phyloP scores from a whole-genome alignment of 2,797 vertebrate genomes.

The Eupleurogrammus muticus region DNA sequence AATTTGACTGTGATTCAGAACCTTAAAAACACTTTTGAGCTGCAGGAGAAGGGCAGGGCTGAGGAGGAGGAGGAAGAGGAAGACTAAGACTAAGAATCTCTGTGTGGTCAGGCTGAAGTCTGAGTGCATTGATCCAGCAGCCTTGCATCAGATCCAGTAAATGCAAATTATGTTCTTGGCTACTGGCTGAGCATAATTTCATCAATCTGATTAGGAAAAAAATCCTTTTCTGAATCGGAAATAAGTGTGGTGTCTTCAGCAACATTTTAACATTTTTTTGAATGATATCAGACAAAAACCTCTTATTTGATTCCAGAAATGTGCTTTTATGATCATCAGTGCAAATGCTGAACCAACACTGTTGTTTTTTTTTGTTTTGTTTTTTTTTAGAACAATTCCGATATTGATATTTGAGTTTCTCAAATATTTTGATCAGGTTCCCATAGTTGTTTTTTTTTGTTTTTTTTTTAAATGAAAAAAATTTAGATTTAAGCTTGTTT shows the following conservation, averaged over 20 bases:
- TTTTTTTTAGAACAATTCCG: neutral
- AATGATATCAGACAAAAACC: neutral
- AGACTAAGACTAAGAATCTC: neutral
- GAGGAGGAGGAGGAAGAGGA: too few species aligned
- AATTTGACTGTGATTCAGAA: neutral
- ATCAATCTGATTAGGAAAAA: neutral
- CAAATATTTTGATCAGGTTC: too few species aligned
- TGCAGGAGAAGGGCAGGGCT: neutral
- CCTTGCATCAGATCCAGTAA: neutral
- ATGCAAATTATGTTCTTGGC: neutral
- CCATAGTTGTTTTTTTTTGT: too few species aligned
- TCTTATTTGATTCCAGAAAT: neutral
- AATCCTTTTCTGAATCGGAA: neutral
- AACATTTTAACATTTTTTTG: neutral
- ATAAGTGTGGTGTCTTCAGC: neutral
- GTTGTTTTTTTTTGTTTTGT: too few species aligned
- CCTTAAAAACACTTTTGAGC: neutral
- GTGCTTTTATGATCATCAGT: neutral
- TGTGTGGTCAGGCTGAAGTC: neutral
- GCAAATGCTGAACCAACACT: neutral
- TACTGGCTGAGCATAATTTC: neutral
- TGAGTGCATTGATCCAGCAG: neutral
- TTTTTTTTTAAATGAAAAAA: too few species aligned
- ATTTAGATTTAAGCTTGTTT: neutral
- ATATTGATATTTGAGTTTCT: neutral